Base-by-base conservation (phyloP, 2,113 vertebrate species). In the Aramus guarauna region DNA sequence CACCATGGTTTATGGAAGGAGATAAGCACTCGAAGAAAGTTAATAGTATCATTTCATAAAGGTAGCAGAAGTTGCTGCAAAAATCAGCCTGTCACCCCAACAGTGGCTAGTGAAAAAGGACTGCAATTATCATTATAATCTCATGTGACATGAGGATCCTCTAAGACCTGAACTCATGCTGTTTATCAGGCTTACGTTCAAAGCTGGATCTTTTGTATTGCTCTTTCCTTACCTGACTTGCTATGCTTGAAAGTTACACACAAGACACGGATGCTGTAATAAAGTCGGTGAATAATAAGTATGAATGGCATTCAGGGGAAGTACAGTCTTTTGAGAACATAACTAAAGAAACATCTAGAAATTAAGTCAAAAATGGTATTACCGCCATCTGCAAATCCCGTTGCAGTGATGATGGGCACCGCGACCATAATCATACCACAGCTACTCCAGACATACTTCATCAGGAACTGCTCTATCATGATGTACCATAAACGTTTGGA, bases 381-480 rank as follows among this genome's bases (percentile, higher is more conserved):
- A 99, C 99, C 99, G 7, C 98, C 99, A 98, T 99, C 99, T 48
- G 99, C 99, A 96, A 99, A 99, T 95, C 99, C 99, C 0, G 99
- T 99, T 53, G 99, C 99, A 0, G 99, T 99, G 98, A 99, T 99
- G 97, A 99, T 99, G n/a, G 99, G 99, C 92, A 99, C 98, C 27
- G 99, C 99, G 5, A 99, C 99, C 99, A 99, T 99, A 92, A 99
- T 98, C 48, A 99, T 98, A 17, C 99, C 99, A 86, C 99, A 98
- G 97, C 98, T 95, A 91, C 99, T 99, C 99, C 99, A 99, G 92
- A 99, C 99, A 27, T 99, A 99, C 97, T 99, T 99, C 99, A 99
- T 99, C 95, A 99, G 98, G 97, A 99, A 99, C 96, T 99, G 99
- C 89, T 99, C 99, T 85, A 99, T 97, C 99, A 99, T 99, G 97